These are phyloP conservation scores for Microcebus lehilahytsara DNA, from an alignment of 2,113 vertebrate species.

Conservation along the genomic window DNA sequence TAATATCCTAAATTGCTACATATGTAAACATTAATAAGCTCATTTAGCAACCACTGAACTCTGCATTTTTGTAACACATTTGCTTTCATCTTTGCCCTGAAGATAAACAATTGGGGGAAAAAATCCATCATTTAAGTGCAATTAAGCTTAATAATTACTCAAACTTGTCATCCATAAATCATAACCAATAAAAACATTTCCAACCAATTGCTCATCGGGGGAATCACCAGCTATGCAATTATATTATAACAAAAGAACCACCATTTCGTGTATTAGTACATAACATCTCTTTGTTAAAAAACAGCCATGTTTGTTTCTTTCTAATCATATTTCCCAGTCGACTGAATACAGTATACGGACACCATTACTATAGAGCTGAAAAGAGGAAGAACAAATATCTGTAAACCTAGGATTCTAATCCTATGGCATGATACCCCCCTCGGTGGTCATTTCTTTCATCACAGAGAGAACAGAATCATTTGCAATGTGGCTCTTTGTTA, in stretches of 20 bases:
- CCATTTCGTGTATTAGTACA: not conserved
- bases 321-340: not conserved
- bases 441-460: not conserved
- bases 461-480: not conserved
- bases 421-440: not conserved
- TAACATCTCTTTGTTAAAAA: constrained; percentile 24
- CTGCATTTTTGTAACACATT: constrained; percentile 59
- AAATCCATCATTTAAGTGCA: constrained; percentile 78
- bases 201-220: constrained; percentile 70
- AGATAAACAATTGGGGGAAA: constrained; percentile 66
- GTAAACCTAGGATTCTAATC: not conserved
- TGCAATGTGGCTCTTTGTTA: not conserved
- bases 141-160: constrained; percentile 82
- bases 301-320: not conserved
- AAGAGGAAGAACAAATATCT: not conserved
- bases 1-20: constrained; percentile 53
- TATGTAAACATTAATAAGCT: constrained; percentile 69
- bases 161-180: constrained; percentile 83
- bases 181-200: constrained; percentile 74
- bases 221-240: constrained; percentile 5
- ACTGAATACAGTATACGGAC: not conserved
- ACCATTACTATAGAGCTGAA: not conserved
- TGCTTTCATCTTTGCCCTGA: constrained; percentile 61
- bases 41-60: constrained; percentile 69
- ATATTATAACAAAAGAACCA: not conserved